phyloP scores from a whole-genome alignment of 2,113 vertebrate species.

The Eulacestoma nigropectus region DNA sequence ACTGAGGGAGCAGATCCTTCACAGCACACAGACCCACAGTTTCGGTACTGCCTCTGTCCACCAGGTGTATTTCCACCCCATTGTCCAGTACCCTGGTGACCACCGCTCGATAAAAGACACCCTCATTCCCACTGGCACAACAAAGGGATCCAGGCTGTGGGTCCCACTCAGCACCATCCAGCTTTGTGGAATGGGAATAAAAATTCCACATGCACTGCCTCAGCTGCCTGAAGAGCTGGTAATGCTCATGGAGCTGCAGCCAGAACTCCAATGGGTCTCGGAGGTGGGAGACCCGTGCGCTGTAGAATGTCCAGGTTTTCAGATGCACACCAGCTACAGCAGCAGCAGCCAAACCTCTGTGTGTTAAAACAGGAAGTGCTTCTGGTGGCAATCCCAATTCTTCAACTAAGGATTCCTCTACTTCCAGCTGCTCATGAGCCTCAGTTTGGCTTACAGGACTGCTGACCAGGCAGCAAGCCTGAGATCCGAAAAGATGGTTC shows the following conservation, averaged over 20 bases:
- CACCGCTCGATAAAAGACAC: constrained; percentile 78
- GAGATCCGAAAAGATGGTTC: constrained; percentile 77
- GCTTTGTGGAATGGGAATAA: constrained; percentile 68
- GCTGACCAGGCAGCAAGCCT: constrained; percentile 60
- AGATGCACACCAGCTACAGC: constrained; percentile 27
- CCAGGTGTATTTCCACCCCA: constrained; percentile 75
- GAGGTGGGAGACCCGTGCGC: constrained; percentile 74
- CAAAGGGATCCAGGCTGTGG: constrained; percentile 78
- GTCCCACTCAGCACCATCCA: constrained; percentile 50
- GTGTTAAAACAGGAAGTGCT: not conserved
- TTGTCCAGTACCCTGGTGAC: constrained; percentile 66
- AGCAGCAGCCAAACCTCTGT: not conserved
- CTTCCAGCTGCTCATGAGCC: not conserved
- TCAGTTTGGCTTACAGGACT: not conserved
- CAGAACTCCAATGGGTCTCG: constrained; percentile 84
- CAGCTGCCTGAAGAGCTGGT: constrained; percentile 72
- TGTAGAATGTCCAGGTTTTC: constrained; percentile 63
- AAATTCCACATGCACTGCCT: constrained; percentile 72
- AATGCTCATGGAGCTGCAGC: constrained; percentile 76
- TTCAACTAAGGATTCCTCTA: not conserved
- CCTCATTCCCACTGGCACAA: constrained; percentile 79
- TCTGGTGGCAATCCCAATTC: not conserved
- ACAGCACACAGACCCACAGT: constrained; percentile 67
- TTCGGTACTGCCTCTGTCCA: constrained; percentile 82
- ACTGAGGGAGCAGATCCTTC: constrained; percentile 74